Percentiles rank a stretch among this genome's conserved stretches.
These are phyloP conservation scores for Erythrocebus patas DNA, from an alignment of 2,113 vertebrate species.

Conservation along the genomic window DNA sequence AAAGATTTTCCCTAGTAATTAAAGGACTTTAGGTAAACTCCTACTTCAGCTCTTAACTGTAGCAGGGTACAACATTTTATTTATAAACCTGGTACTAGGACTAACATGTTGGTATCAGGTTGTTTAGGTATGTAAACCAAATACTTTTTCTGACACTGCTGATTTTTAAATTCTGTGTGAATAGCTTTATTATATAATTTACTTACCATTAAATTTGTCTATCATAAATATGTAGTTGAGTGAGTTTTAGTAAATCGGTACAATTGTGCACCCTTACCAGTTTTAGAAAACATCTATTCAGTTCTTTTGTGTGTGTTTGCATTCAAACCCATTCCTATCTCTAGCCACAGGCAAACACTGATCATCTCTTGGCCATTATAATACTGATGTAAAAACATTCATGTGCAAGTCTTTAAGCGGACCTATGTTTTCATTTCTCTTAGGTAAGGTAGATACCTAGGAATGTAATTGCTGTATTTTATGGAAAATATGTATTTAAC, in stretches of 20 bases:
- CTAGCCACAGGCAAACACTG: neutral
- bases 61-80: neutral
- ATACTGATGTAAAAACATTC: neutral
- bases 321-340: neutral
- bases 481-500: neutral
- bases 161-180: neutral
- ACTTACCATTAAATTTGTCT: neutral
- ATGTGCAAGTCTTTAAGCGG: neutral
- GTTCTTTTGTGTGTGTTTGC: neutral
- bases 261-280: neutral
- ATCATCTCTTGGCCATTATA: neutral
- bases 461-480: neutral
- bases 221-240: neutral
- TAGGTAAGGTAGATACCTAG: neutral
- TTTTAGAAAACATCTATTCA: neutral
- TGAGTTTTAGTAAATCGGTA: neutral
- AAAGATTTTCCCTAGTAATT: neutral
- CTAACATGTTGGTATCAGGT: neutral
- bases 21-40: neutral
- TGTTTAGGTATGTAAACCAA: neutral
- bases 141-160: neutral
- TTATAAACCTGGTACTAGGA: neutral
- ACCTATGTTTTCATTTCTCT: neutral
- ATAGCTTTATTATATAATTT: neutral
- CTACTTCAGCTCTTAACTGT: neutral